Evolutionary conservation across 1,140 invertebrate species (phyloP), one percentile per base, ranked within the genome.

Genomic region (Sarcophaga peregrina): DNA sequence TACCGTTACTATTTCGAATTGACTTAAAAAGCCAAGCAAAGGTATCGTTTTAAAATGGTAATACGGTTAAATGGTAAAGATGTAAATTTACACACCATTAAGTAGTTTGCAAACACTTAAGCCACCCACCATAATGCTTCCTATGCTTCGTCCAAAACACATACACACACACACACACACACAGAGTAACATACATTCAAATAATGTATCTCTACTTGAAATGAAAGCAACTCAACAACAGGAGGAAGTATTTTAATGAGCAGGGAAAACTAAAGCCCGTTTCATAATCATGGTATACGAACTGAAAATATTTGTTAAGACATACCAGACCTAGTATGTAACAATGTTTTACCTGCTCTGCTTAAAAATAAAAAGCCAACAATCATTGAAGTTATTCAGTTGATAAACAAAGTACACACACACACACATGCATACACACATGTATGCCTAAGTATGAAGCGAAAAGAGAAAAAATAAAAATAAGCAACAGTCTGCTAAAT

Each of bases 21-120:
- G 62, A 20, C 5, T 68, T 68, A 6, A 68, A 37, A 68, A 58
- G n/a, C 6, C n/a, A 20, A 20, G 7, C 17, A 68, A 68, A 68
- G 62, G 62, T 68, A 68, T n/a, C 9, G 8, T 68, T 20, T 10
- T 68, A 68, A 68, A 68, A 68, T 68, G 62, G 62, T 68, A 68
- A 68, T 68, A 68, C 17, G 62, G 62, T 68, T 68, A 68, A 68
- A 68, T 25, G 62, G 62, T 68, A 68, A 68, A 68, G 62, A 68
- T 68, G 62, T 68, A 68, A 68, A 68, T 68, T 68, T 68, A 68
- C 62, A 68, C 62, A 68, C 62, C 62, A 68, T 68, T 68, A 68
- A 68, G 62, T 68, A 68, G 62, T 68, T 68, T 68, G 20, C 62
- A 68, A 68, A 68, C 62, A 68, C 62, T 68, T 68, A 68, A 68